Evolutionary conservation across 1,140 invertebrate species (phyloP).

Genomic region (Bombus terrestris): DNA sequence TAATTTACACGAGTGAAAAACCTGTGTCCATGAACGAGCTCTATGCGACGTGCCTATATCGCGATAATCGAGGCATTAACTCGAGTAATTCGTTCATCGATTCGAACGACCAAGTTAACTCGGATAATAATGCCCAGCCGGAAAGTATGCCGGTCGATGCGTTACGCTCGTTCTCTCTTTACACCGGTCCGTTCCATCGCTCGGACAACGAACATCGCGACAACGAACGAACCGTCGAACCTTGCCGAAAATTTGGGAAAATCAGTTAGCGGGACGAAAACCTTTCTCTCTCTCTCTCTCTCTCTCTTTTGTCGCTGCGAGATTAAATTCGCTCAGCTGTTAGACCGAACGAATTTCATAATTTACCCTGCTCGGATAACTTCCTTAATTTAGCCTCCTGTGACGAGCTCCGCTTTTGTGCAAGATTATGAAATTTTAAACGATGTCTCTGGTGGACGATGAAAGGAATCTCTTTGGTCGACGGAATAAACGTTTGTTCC

Average conservation of each 20-base stretch:
- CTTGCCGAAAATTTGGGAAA: neutral
- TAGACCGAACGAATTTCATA: constrained; percentile 10
- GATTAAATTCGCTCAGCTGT: constrained; percentile 15
- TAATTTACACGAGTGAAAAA: neutral
- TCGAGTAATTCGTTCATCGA: neutral
- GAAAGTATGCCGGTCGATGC: neutral
- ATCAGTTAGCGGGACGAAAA: too few relatives aligned
- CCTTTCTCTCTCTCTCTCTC: too few relatives aligned
- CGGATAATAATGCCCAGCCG: neutral
- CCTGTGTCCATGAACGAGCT: neutral
- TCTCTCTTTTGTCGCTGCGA: too few relatives aligned
- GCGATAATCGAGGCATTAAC: neutral
- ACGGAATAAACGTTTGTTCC: neutral
- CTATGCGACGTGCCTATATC: neutral
- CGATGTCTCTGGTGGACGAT: neutral
- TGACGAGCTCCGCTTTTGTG: neutral
- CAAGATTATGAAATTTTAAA: constrained; percentile 12
- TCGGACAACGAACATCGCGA: too few relatives aligned
- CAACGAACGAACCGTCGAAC: neutral
- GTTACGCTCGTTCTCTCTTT: neutral
- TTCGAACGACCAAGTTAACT: neutral
- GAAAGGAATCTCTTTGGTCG: neutral
- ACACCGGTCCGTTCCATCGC: neutral
- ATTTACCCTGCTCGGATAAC: neutral
- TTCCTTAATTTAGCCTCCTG: neutral